Evolutionary conservation across 1,140 invertebrate genomes (phyloP).

Genomic region (Paralvinella palmiformis): DNA sequence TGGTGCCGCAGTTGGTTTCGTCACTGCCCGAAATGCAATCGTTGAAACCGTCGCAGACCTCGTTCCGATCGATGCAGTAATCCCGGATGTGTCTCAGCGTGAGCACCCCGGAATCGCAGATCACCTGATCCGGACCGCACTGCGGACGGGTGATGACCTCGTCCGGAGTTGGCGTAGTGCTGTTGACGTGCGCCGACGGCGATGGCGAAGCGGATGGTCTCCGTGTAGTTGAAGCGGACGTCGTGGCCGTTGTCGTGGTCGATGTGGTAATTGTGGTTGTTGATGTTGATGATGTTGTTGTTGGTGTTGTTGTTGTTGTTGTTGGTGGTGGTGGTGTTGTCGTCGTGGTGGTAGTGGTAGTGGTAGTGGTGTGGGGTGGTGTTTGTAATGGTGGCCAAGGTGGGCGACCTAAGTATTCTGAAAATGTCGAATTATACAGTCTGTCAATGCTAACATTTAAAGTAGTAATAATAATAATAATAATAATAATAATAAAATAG

Average conservation of each 20-base stretch:
- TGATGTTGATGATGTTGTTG: neutral
- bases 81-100: neutral
- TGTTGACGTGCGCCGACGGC: neutral
- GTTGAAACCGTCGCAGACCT: slow-evolving; percentile 8
- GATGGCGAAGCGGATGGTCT: neutral
- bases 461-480: no score
- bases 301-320: neutral
- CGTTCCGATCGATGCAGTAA: neutral
- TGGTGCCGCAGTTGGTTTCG: slow-evolving; percentile 4
- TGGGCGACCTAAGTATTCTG: no score
- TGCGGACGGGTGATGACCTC: neutral
- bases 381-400: no score
- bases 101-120: neutral
- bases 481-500: no score
- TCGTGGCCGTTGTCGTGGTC: neutral
- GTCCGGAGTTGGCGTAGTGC: neutral
- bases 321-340: neutral
- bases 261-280: neutral
- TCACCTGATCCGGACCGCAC: neutral
- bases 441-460: no score
- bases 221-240: neutral
- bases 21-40: slow-evolving; percentile 1
- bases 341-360: neutral
- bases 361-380: neutral
- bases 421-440: no score